These are phyloP conservation scores for Homarus gammarus DNA, from an alignment of 2,888 invertebrate species.

Conservation along the genomic window DNA sequence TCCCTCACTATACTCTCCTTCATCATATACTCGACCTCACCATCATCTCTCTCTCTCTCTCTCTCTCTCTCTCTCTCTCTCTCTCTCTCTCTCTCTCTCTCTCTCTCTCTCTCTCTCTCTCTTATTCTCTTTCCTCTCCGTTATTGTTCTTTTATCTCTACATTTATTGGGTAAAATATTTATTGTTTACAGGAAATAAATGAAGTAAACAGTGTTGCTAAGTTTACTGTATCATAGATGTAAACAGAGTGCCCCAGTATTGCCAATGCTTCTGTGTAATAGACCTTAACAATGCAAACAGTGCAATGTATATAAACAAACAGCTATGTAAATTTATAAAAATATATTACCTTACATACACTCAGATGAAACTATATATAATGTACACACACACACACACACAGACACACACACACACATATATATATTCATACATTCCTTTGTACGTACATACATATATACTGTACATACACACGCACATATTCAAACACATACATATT, in stretches of 20 bases:
- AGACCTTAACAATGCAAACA: too few species aligned
- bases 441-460: neutral
- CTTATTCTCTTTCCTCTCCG: too few species aligned
- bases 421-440: neutral
- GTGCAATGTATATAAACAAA: constrained; percentile 25
- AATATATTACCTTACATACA: constrained; percentile 18
- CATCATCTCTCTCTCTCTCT: neutral
- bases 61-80: too few species aligned
- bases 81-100: too few species aligned
- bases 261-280: too few species aligned
- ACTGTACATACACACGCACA: constrained; percentile 2
- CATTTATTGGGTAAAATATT: too few species aligned
- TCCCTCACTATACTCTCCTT: neutral
- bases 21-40: neutral
- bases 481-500: constrained; percentile 2
- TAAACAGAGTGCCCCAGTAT: too few species aligned
- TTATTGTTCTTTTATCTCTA: too few species aligned
- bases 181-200: too few species aligned
- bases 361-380: constrained; percentile 23
- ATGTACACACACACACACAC: neutral
- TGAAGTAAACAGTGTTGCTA: too few species aligned
- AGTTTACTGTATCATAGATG: too few species aligned
- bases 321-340: constrained; percentile 18
- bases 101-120: neutral
- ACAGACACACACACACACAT: neutral